A percentile compares a stretch with the other conserved stretches of the same genome.
These are phyloP conservation scores for Catharus bicknelli DNA, from an alignment of 2,113 vertebrate genomes.

Conservation along the genomic window DNA sequence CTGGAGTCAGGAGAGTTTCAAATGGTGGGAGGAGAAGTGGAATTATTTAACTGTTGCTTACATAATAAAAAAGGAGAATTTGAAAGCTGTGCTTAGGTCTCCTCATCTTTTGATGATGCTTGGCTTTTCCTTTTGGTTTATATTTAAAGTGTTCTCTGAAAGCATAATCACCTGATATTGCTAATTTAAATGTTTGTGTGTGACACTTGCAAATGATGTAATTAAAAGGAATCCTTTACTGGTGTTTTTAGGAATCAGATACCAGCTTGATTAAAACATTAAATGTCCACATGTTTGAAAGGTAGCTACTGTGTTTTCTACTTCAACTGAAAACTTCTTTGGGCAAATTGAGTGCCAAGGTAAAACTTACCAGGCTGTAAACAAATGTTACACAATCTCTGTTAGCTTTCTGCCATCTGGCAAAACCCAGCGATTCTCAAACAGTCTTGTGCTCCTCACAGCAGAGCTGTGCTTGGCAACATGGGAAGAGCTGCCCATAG, in stretches of 20 bases:
- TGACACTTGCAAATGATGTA: neutral
- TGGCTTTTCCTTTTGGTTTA: neutral
- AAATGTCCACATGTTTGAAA: neutral
- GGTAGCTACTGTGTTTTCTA: neutral
- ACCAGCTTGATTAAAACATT: neutral
- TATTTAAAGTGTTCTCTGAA: neutral
- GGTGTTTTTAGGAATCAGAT: neutral
- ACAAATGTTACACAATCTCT: neutral
- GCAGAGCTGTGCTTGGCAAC: neutral
- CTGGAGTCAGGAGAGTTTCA: neutral
- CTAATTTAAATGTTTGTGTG: neutral
- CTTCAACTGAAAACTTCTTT: neutral
- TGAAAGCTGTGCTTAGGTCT: neutral
- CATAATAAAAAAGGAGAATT: neutral
- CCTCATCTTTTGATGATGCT: neutral
- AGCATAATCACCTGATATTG: neutral
- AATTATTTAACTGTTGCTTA: slow-evolving; percentile 6
- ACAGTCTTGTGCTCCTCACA: neutral
- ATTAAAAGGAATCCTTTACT: neutral
- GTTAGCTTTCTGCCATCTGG: neutral
- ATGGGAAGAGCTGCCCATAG: neutral
- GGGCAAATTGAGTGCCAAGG: neutral
- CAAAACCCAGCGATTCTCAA: neutral
- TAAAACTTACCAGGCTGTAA: neutral
- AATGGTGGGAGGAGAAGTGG: neutral